A percentile compares a stretch with the other conserved stretches of the same genome.
Conservation (phyloP, 64 coral and sea anemone genomes). For the Astreopora myriophthalma region DNA sequence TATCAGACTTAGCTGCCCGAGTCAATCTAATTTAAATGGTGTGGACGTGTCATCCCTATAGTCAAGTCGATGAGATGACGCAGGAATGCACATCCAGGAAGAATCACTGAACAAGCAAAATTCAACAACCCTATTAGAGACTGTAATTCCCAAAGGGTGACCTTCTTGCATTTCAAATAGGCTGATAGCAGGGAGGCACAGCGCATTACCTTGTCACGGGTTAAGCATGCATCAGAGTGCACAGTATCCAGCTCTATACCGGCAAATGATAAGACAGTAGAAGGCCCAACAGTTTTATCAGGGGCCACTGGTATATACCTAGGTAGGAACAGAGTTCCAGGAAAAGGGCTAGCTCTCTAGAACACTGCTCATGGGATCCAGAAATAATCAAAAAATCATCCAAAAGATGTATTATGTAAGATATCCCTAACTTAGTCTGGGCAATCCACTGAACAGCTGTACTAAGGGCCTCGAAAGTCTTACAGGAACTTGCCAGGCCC, state of each 20-base stretch:
- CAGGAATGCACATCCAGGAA: constrained; percentile 33
- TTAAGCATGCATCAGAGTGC: neutral
- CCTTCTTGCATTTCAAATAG: neutral
- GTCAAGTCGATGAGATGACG: constrained; percentile 35
- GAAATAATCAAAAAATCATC: constrained; percentile 20
- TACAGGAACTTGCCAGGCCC: constrained; percentile 41
- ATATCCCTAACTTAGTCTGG: neutral
- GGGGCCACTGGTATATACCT: constrained; percentile 14
- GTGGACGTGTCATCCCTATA: neutral
- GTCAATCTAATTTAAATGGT: neutral
- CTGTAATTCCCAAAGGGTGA: neutral
- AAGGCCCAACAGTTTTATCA: constrained; percentile 37
- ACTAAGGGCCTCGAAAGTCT: constrained; percentile 19
- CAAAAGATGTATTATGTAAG: neutral
- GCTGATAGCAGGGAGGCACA: neutral
- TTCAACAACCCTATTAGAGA: constrained; percentile 25
- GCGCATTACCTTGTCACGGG: neutral
- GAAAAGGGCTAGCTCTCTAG: neutral
- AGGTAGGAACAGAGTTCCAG: neutral
- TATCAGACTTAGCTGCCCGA: neutral
- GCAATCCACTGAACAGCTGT: constrained; percentile 32
- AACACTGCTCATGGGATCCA: neutral
- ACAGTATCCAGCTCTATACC: neutral
- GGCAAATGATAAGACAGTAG: neutral
- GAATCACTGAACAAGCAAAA: constrained; percentile 45